These are phyloP conservation scores for Acleris holmiana DNA, from an alignment of 2,888 invertebrate genomes.

Conservation along the genomic window DNA sequence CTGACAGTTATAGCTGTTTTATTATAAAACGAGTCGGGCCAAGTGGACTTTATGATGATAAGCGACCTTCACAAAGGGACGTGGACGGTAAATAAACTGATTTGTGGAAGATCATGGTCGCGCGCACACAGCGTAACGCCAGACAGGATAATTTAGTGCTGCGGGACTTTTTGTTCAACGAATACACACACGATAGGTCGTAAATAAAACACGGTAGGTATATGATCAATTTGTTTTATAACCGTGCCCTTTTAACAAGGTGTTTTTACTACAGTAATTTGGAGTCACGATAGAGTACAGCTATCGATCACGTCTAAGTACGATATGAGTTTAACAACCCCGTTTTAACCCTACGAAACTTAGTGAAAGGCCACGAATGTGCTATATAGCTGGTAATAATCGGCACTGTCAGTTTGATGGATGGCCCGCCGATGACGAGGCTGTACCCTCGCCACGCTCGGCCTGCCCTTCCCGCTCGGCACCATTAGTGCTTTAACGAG, in stretches of 20 bases:
- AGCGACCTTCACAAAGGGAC: slow-evolving; percentile 35
- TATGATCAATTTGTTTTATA: background rate
- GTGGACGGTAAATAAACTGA: slow-evolving; percentile 36
- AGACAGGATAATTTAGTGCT: slow-evolving; percentile 28
- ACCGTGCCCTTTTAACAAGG: slow-evolving; percentile 7
- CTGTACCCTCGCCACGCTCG: slow-evolving; percentile 46
- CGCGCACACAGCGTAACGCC: slow-evolving; percentile 26
- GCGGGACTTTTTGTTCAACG: slow-evolving; percentile 7
- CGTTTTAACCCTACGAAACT: slow-evolving; percentile 55
- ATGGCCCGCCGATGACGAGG: slow-evolving; percentile 69
- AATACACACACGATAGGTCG: slow-evolving; percentile 6
- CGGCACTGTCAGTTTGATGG: slow-evolving; percentile 74
- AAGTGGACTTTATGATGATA: slow-evolving; percentile 37
- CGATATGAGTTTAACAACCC: slow-evolving; percentile 49
- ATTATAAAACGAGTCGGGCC: slow-evolving; percentile 29
- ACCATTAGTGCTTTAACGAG: slow-evolving; percentile 48
- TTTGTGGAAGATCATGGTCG: slow-evolving; percentile 38
- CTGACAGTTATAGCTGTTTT: slow-evolving; percentile 30
- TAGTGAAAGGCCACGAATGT: slow-evolving; percentile 52
- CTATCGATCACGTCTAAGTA: slow-evolving; percentile 29
- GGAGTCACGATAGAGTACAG: slow-evolving; percentile 15
- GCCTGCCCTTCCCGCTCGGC: slow-evolving; percentile 49
- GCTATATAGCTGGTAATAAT: slow-evolving; percentile 61
- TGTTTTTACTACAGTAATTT: slow-evolving; percentile 13
- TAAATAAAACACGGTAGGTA: background rate